Evolutionary conservation across 1,140 invertebrate species (phyloP), one percentile per base, ranked within the genome.

Genomic region (Calosoma granatense): DNA sequence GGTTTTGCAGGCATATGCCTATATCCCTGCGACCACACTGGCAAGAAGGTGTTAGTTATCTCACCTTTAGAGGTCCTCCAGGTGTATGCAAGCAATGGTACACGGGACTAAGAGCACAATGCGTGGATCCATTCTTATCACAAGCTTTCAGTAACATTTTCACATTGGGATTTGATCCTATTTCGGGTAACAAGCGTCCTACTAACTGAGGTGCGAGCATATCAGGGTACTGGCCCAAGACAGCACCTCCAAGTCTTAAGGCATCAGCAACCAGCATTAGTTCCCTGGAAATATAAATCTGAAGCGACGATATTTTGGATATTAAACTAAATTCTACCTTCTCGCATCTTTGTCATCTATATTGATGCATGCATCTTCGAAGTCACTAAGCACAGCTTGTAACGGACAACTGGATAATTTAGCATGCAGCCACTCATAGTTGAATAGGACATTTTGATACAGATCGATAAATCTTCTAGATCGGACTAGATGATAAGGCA

Each of bases 31-130:
- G n/a, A n/a, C n/a, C n/a, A n/a, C n/a, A n/a, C n/a, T n/a, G 14
- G 26, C n/a, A n/a, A n/a, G n/a, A n/a, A n/a, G 20, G 20, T 47
- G 15, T 1, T 55, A 1, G 21, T 22, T 17, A 17, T 53, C 20
- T 22, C 70, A 91, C 88, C 77, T 98, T 97, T 0, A 98, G 75
- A 0, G 96, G 96, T 23, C 96, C 96, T 53, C 96, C 96, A 15
- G 96, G 96, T 0, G 95, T 97, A 67, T 98, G 95, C 53, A 97
- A 76, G 67, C 94, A 97, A 72, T 98, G 94, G 73, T 95, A 94
- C 0, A 91, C 80, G 0, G 96, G 95, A 53, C 97, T 77, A 9
- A 98, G 74, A 15, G 93, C 88, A 67, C 93, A 97, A 67, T 97
- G 82, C 53, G 86, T 81, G 19, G 89, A 84, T 0, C 94, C 94